Evolutionary conservation across 2,113 vertebrate genomes (phyloP), one percentile per base, ranked within the genome.

Genomic region (Macroglossus sobrinus): DNA sequence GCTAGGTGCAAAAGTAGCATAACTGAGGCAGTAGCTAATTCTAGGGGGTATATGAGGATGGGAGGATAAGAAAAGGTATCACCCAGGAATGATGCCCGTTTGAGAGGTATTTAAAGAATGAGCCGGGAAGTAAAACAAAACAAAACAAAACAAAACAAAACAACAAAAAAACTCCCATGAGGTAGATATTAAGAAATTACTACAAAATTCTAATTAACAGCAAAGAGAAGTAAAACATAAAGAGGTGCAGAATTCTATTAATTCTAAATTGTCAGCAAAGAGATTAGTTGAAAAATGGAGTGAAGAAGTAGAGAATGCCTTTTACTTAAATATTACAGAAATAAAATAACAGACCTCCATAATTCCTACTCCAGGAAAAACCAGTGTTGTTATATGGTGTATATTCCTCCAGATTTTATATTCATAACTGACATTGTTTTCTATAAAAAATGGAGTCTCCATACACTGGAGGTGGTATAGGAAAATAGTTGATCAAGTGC

Each of bases 301-400:
- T 50, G 7, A 75, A 80, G 55, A 59, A 28, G 26, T 50, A 78
- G 30, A 89, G 21, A 90, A 90, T 50, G 88, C 30, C 40, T 94
- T 90, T 95, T 75, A 92, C 45, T 94, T 43, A 90, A 94, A 47
- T 33, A 84, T 35, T 57, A 76, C 21, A 81, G 47, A 47, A 91
- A 84, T 69, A 86, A 85, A 89, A 35, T 61, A 80, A 57, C 4
- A 59, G 72, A 30, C 10, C 11, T 96, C n/a, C 10, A 19, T 82
- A 95, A 68, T 90, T 89, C 15, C 28, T 72, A 76, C 26, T 82
- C 55, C 26, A 79, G 81, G 40, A 33, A 71, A 92, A 57, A 78
- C 35, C 43, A 74, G 4, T 43, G 7, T 72, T 68, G 43, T 33
- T 55, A 45, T 35, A 61, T 28, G 7, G 26, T 50, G 21, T 78